Evolutionary conservation across 2,888 invertebrate genomes (phyloP).

Genomic region (Vandiemenella viatica): DNA sequence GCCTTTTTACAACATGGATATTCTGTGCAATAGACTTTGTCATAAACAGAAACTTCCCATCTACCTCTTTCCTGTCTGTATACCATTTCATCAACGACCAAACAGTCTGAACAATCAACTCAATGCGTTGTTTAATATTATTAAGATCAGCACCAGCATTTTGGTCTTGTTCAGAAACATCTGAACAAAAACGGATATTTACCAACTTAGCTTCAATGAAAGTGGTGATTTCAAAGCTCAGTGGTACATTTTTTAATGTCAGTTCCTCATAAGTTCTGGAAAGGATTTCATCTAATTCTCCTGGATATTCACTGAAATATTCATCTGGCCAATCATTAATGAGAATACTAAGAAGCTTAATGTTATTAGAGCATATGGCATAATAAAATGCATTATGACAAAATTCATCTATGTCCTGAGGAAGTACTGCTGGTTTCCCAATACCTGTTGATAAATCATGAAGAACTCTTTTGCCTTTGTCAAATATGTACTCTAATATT

Average conservation of each 20-base stretch:
- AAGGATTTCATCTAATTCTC: conserved; percentile 16
- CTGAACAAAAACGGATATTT: conserved; percentile 9
- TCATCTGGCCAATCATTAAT: conserved; percentile 15
- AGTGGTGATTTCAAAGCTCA: conserved; percentile 15
- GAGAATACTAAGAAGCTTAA: conserved; percentile 15
- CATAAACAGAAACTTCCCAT: conserved; percentile 16
- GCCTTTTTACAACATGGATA: conserved; percentile 18
- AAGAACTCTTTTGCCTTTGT: not conserved
- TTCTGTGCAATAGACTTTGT: conserved; percentile 17
- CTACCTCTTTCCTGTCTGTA: conserved; percentile 4
- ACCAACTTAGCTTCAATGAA: conserved; percentile 13
- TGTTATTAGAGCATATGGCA: conserved; percentile 18
- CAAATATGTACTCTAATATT: conserved; percentile 10
- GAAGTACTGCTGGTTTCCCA: not conserved
- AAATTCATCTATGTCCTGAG: conserved; percentile 6
- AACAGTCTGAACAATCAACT: conserved; percentile 11
- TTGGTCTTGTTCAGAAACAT: not conserved
- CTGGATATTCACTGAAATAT: conserved; percentile 6
- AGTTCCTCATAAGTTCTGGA: conserved; percentile 18
- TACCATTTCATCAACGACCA: not conserved
- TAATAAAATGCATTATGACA: conserved; percentile 19
- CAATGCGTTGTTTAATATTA: conserved; percentile 8
- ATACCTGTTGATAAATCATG: not conserved
- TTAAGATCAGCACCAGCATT: conserved; percentile 1
- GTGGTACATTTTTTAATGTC: conserved; percentile 15